Percentiles rank a stretch among this genome's conserved stretches.
phyloP scores from a whole-genome alignment of 1,140 invertebrate species.

The Apis mellifera region Amel_HAv3.1 CM009932.2:7428001-7428500 shows the following conservation, averaged over 20 bases:
- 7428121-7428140: not conserved
- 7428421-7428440: too few species aligned
- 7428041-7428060: slow-evolving; percentile 31
- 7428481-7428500: not conserved
- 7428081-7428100: not conserved
- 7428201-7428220: not conserved
- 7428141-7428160: too few species aligned
- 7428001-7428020: not conserved
- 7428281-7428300: not conserved
- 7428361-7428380: too few species aligned
- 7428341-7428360: too few species aligned
- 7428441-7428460: not conserved
- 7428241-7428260: not conserved
- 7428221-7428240: not conserved
- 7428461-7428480: not conserved
- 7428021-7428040: slow-evolving; percentile 38
- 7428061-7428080: slow-evolving; percentile 1
- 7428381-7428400: too few species aligned
- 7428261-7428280: too few species aligned
- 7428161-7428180: not conserved
- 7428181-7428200: not conserved
- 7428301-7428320: too few species aligned
- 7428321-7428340: too few species aligned
- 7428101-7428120: not conserved
- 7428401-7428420: too few species aligned